These are phyloP conservation scores for Ceyx margarethae DNA, from an alignment of 2,113 vertebrate species.

Conservation along the genomic window DNA sequence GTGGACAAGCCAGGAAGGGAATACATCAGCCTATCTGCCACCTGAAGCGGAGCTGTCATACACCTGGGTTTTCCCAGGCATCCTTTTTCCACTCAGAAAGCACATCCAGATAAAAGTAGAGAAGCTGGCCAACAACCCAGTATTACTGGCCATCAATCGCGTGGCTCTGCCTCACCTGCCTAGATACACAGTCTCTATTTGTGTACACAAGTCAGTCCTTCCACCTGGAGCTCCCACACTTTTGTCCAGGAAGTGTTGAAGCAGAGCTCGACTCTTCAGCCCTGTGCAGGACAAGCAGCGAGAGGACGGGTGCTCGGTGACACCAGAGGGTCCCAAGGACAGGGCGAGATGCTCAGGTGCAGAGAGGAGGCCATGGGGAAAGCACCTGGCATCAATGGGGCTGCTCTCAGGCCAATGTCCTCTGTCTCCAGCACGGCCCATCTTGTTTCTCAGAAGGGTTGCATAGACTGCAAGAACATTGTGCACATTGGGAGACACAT, in stretches of 20 bases:
- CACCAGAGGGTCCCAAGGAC: background rate
- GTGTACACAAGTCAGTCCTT: background rate
- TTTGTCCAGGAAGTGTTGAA: background rate
- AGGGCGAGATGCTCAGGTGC: background rate
- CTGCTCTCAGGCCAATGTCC: background rate
- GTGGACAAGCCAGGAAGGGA: background rate
- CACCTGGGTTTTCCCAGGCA: background rate
- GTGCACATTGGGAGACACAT: rapidly evolving
- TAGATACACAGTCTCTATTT: background rate
- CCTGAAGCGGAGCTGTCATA: background rate
- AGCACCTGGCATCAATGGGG: background rate
- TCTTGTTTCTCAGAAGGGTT: background rate
- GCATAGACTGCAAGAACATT: rapidly evolving
- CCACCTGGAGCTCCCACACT: background rate
- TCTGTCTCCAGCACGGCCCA: background rate
- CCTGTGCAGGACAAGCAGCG: rapidly evolving
- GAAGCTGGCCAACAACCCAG: background rate
- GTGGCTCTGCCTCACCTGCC: constrained; percentile 8
- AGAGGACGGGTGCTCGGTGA: background rate
- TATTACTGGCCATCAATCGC: background rate
- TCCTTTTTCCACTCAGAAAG: background rate
- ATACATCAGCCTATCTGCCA: background rate
- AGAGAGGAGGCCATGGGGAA: background rate
- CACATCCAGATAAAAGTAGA: background rate
- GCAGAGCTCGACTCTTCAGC: background rate